Evolutionary conservation across 2,797 vertebrate species (phyloP).

Genomic region (Sebastes hopkinsi): DNA sequence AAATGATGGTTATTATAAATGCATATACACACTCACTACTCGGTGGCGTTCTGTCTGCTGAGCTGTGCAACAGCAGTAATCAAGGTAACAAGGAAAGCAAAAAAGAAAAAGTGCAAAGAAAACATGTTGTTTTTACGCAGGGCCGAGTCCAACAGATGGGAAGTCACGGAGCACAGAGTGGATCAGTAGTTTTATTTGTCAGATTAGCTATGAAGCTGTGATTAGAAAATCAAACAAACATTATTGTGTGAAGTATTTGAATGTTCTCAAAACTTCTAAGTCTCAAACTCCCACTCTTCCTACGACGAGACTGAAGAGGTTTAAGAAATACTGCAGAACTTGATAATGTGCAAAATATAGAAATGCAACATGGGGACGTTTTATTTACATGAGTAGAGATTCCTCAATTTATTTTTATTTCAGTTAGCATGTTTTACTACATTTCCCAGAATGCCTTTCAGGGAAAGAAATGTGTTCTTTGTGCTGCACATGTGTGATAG

Average conservation of each 20-base stretch:
- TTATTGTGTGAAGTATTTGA: conserved; percentile 2
- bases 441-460: background rate
- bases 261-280: background rate
- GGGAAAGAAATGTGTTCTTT: background rate
- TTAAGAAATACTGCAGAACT: background rate
- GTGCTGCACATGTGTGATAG: background rate
- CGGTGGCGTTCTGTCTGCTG: background rate
- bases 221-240: conserved; percentile 28
- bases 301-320: background rate
- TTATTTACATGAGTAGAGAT: background rate
- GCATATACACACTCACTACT: background rate
- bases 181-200: conserved; percentile 20
- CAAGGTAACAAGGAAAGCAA: background rate
- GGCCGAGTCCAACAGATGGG: conserved; percentile 20
- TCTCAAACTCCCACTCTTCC: background rate
- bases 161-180: background rate
- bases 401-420: background rate
- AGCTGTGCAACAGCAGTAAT: background rate
- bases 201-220: conserved; percentile 21
- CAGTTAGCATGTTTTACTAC: background rate
- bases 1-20: no score
- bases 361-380: background rate
- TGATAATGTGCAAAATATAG: background rate
- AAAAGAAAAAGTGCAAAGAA: background rate
- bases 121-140: background rate